phyloP scores from a whole-genome alignment of 2,888 invertebrate species.

The Ophonus ardosiacus region DNA sequence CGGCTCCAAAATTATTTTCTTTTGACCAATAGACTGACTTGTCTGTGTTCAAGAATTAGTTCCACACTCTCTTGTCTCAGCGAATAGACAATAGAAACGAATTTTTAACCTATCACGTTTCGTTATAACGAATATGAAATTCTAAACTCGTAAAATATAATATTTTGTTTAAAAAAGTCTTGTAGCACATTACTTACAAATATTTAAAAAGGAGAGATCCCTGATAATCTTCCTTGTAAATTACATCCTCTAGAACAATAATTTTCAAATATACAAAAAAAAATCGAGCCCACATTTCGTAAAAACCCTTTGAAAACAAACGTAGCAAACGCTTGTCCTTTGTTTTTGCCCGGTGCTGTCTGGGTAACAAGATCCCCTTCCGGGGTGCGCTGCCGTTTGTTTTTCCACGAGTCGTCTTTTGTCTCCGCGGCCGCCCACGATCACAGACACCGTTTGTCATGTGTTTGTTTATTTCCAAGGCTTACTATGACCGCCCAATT shows the following conservation, averaged over 20 bases:
- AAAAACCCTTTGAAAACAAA: conserved; percentile 36
- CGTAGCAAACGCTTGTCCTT: conserved; percentile 7
- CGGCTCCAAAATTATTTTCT: too few relatives aligned
- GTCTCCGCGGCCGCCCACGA: conserved; percentile 53
- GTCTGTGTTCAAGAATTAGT: too few relatives aligned
- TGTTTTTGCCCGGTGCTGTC: conserved; percentile 7
- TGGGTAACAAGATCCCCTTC: conserved; percentile 44
- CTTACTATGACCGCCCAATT: conserved; percentile 58
- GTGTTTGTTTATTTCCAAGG: conserved; percentile 55
- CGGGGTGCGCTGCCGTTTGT: conserved; percentile 27
- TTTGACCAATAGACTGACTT: too few relatives aligned
- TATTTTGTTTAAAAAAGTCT: neutral
- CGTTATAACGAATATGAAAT: neutral
- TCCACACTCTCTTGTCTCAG: too few relatives aligned
- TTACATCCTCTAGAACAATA: neutral
- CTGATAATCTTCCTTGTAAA: conserved; percentile 11
- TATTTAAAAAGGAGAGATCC: neutral
- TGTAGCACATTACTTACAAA: neutral
- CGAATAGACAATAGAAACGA: too few relatives aligned
- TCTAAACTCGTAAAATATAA: neutral
- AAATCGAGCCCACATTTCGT: conserved; percentile 32
- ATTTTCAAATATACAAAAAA: conserved; percentile 17
- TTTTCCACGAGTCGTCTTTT: conserved; percentile 55
- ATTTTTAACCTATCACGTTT: neutral
- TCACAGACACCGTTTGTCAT: conserved; percentile 50